Base-by-base conservation (phyloP, 2,113 vertebrate species). In the Parus major region DNA sequence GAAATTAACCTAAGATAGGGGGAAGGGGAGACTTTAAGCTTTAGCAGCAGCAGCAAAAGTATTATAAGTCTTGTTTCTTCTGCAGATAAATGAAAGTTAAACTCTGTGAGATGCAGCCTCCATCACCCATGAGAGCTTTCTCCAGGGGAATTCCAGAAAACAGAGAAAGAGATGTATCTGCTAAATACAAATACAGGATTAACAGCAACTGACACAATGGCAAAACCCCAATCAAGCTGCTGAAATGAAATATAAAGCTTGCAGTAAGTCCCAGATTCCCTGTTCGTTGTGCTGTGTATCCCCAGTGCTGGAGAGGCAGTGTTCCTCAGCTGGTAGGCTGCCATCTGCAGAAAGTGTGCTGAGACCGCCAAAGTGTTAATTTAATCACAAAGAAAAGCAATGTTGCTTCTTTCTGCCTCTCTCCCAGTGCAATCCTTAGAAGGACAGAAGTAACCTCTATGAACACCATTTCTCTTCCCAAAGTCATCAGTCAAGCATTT, bases 151-250 rank as follows among this genome's bases (percentile, higher is more conserved):
- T 84, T 92, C 81, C 75, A 75, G 29, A 89, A 95, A 94, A 53
- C 15, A 72, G 66, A 89, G 53, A 3, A 7, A 86, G 33, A 92
- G 22, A 55, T 59, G 4, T 50, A 55, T 93, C 78, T 93, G 31
- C 46, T 91, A 93, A 90, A 95, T 83, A 93, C 44, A 93, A 84
- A 91, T 12, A 87, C 11, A 75, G 28, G 42, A 91, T 85, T 91
- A 95, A 78, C 25, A 95, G 66, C 49, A 92, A 56, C n/a, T 82
- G 83, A 76, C 41, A 33, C 57, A 82, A 82, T 50, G 63, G 49
- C 80, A 96, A 55, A 33, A 91, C 55, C 56, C 44, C 19, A 82
- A 1, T 66, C 59, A 93, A 79, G 41, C 55, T 53, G 50, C 20
- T 68, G 44, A 86, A 88, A 89, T 53, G 9, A 86, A 92, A 90